phyloP scores from a whole-genome alignment of 2,797 vertebrate genomes.

The Propithecus deckenii region DNA sequence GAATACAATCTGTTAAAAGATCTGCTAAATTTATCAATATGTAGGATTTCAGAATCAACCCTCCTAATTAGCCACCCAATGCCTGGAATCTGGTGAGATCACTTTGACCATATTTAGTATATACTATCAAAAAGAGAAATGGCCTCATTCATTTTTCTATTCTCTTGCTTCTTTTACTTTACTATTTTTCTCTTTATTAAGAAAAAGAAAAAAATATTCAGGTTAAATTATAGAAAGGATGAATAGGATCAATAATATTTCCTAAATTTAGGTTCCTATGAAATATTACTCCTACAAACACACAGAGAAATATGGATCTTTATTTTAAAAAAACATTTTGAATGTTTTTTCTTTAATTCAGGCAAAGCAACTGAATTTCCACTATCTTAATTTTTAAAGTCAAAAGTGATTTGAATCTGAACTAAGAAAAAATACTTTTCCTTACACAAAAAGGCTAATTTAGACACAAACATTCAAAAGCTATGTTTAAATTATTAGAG shows the following conservation, averaged over 20 bases:
- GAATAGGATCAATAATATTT: neutral
- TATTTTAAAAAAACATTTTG: neutral
- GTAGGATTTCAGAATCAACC: neutral
- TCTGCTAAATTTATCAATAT: neutral
- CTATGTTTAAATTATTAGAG: constrained; percentile 52
- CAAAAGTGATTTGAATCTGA: neutral
- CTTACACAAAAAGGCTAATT: neutral
- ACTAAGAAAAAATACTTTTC: neutral
- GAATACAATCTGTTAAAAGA: neutral
- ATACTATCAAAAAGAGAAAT: constrained; percentile 15
- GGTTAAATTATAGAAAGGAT: neutral
- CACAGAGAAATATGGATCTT: neutral
- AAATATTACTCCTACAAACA: neutral
- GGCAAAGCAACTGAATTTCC: neutral
- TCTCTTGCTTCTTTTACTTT: constrained; percentile 1
- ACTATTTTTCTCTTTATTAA: neutral
- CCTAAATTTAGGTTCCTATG: neutral
- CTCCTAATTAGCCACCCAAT: neutral
- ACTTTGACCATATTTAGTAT: constrained; percentile 3
- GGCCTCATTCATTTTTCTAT: neutral
- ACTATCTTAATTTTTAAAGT: neutral
- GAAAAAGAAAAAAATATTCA: neutral
- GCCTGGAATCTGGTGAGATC: neutral
- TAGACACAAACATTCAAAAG: neutral
- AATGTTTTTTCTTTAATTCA: neutral